Conservation (phyloP, 1,140 invertebrate species). For the Orchestia grillus region DNA sequence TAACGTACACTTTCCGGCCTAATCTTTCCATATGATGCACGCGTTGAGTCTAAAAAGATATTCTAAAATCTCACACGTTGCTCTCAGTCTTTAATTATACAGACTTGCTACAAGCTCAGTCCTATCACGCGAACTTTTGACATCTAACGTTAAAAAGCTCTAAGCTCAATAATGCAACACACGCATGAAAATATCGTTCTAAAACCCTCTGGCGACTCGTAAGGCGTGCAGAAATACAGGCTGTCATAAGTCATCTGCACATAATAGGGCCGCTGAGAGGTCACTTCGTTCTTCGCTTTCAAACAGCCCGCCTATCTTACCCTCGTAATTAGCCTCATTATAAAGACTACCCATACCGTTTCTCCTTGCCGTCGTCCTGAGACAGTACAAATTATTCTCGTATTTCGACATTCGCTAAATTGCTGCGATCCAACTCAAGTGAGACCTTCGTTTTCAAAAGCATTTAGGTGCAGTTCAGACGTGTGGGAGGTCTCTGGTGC, state of each 20-base stretch:
- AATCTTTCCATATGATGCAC: not conserved
- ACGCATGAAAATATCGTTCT: not conserved
- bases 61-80: not conserved
- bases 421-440: not conserved
- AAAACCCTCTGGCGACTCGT: not conserved
- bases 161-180: not conserved
- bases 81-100: not conserved
- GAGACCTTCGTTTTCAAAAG: not conserved
- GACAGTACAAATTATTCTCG: not conserved
- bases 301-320: not conserved
- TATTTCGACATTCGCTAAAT: not conserved
- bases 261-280: not conserved
- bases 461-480: not conserved
- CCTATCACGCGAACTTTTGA: not conserved
- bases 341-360: not conserved
- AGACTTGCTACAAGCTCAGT: not conserved
- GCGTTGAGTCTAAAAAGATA: not conserved
- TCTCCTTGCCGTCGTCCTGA: not conserved
- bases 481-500: not conserved
- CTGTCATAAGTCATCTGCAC: not conserved
- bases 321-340: not conserved
- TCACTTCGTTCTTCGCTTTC: not conserved
- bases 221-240: not conserved
- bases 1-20: not conserved
- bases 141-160: not conserved